Base-by-base conservation (phyloP, 2,888 invertebrate species). In the Ceratothoa steindachneri region DNA sequence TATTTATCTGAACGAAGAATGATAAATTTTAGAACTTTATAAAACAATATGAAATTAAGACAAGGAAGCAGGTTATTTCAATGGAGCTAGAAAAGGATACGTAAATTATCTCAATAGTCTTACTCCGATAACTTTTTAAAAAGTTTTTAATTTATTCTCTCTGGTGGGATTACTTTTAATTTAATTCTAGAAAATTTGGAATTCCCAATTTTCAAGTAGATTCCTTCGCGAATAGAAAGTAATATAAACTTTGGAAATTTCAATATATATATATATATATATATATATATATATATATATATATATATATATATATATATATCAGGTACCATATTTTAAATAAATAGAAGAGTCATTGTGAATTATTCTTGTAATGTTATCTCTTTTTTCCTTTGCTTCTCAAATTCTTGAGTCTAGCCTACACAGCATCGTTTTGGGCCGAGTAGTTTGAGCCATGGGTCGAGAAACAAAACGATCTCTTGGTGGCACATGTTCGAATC, bases 201-300 rank as follows among this genome's bases (percentile, higher is more conserved):
- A 60, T 60, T 60, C 60, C 60, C 60, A 60, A 60, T 60, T 60
- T 60, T 60, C 60, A 60, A 60, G 60, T 60, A 60, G 60, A 60
- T 60, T 60, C 60, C 60, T 24, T 60, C 24, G 22, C 27, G 60
- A 60, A 60, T 60, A 60, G 60, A 60, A 60, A 60, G 60, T 60
- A 60, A 60, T 60, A 60, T 60, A 60, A 60, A 60, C 60, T 60
- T 60, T 60, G n/a, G n/a, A 12, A 24, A 24, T 22, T 60, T 60
- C n/a, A 60, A 60, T 22, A 22, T 60, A 60, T 60, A 60, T 60
- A 60, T 60, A 60, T 60, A 60, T 60, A 60, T 60, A 60, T 60
- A 60, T 60, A 60, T 60, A 60, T 60, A 60, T 60, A 60, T 60
- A 60, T 60, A 60, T 60, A 60, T 60, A 60, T 60, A 60, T 60